Evolutionary conservation across 2,888 invertebrate genomes (phyloP).

Genomic region (Eupeodes latifasciatus): DNA sequence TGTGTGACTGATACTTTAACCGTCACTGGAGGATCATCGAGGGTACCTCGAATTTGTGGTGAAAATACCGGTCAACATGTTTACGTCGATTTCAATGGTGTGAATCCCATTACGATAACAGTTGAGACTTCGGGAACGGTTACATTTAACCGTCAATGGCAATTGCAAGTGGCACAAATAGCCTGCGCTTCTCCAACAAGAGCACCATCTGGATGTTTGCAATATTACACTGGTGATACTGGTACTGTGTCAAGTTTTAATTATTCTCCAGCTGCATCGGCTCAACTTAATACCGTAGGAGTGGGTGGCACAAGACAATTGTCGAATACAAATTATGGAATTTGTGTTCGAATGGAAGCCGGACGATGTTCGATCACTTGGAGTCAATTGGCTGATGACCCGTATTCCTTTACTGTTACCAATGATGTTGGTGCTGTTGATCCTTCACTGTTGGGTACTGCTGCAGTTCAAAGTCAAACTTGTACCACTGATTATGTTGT

Average conservation of each 20-base stretch:
- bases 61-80: conserved; percentile 92
- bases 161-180: conserved; percentile 89
- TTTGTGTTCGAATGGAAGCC: conserved; percentile 90
- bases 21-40: conserved; percentile 88
- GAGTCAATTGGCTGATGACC: conserved; percentile 85
- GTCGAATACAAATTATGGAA: conserved; percentile 90
- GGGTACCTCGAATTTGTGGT: conserved; percentile 90
- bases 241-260: conserved; percentile 91
- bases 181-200: conserved; percentile 88
- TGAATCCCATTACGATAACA: conserved; percentile 88
- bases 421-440: conserved; percentile 89
- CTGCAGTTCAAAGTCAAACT: conserved; percentile 86
- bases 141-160: conserved; percentile 89
- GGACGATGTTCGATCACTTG: conserved; percentile 91
- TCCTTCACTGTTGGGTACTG: conserved; percentile 86
- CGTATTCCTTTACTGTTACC: conserved; percentile 89
- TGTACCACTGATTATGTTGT: conserved; percentile 91
- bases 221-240: conserved; percentile 87
- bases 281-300: conserved; percentile 85
- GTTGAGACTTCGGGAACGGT: conserved; percentile 87
- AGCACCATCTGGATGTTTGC: conserved; percentile 92
- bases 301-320: conserved; percentile 89
- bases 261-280: conserved; percentile 88
- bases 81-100: conserved; percentile 90
- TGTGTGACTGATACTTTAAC: conserved; percentile 90